Percentiles rank a stretch among this genome's conserved stretches.
These are phyloP conservation scores for Sebastes kiyomatsui DNA, from an alignment of 2,797 vertebrate species.

Conservation along the genomic window DNA sequence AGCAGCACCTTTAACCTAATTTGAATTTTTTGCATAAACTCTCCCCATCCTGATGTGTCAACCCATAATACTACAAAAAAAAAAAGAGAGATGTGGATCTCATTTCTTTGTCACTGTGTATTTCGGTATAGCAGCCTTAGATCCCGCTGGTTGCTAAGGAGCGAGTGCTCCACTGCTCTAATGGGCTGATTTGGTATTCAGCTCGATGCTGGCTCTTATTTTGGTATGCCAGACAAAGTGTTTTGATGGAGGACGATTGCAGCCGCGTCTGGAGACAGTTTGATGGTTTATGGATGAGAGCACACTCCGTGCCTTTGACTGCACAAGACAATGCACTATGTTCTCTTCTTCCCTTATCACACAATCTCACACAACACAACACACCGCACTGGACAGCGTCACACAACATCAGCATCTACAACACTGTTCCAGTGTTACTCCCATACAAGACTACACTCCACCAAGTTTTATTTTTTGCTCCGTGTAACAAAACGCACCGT, in stretches of 20 bases:
- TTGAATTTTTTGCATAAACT: slow-evolving; percentile 70
- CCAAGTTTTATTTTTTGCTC: slow-evolving; percentile 62
- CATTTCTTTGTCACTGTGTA: slow-evolving; percentile 89
- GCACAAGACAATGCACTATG: slow-evolving; percentile 89
- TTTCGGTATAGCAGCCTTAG: slow-evolving; percentile 87
- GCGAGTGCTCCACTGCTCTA: slow-evolving; percentile 93
- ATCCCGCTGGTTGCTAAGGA: slow-evolving; percentile 97
- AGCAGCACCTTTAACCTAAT: slow-evolving; percentile 69
- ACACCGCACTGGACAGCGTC: slow-evolving; percentile 74
- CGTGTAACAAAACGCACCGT: slow-evolving; percentile 47
- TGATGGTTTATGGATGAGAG: slow-evolving; percentile 90
- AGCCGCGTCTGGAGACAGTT: slow-evolving; percentile 98
- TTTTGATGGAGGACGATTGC: slow-evolving; percentile 99
- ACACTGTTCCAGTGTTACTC: slow-evolving; percentile 54
- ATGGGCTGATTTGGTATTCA: slow-evolving; percentile 99
- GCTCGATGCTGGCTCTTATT: slow-evolving; percentile 95
- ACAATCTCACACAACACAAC: slow-evolving; percentile 75
- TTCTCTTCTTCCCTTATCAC: slow-evolving; percentile 79
- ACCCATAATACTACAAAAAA: slow-evolving; percentile 64
- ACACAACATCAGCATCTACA: slow-evolving; percentile 77
- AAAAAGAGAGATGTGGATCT: slow-evolving; percentile 70
- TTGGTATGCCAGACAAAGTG: slow-evolving; percentile 99
- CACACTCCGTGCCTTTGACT: slow-evolving; percentile 92
- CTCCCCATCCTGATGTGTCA: slow-evolving; percentile 61
- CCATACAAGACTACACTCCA: slow-evolving; percentile 46